Conservation (phyloP, 2,888 invertebrate genomes). For the Cistogaster globosa region DNA sequence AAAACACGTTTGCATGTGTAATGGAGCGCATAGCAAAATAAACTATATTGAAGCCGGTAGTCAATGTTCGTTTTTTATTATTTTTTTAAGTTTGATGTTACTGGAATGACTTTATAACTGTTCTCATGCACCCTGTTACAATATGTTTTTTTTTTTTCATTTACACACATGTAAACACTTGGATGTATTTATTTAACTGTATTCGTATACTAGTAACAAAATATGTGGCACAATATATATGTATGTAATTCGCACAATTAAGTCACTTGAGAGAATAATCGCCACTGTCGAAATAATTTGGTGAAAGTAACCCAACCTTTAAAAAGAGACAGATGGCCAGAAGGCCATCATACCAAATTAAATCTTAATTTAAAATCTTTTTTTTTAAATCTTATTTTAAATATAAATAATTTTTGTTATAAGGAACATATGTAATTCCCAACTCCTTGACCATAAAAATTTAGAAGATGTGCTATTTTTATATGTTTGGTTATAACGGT, state of each 20-base stretch:
- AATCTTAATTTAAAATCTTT: no score
- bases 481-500: no score
- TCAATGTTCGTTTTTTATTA: background rate
- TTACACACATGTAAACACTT: background rate
- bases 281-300: background rate
- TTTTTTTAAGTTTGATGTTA: background rate
- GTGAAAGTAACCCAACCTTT: no score
- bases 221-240: background rate
- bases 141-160: background rate
- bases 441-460: no score
- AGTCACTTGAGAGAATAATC: background rate
- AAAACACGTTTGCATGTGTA: background rate
- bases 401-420: background rate
- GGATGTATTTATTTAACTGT: background rate
- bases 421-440: background rate
- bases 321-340: no score
- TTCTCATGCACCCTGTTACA: background rate
- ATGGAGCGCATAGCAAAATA: background rate
- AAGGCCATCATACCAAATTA: no score
- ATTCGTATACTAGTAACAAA: no score
- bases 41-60: background rate
- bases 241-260: background rate
- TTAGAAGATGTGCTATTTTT: no score
- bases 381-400: background rate
- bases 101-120: background rate